These are phyloP conservation scores for Rutilus rutilus DNA, from an alignment of 2,113 vertebrate species.

Conservation along the genomic window DNA sequence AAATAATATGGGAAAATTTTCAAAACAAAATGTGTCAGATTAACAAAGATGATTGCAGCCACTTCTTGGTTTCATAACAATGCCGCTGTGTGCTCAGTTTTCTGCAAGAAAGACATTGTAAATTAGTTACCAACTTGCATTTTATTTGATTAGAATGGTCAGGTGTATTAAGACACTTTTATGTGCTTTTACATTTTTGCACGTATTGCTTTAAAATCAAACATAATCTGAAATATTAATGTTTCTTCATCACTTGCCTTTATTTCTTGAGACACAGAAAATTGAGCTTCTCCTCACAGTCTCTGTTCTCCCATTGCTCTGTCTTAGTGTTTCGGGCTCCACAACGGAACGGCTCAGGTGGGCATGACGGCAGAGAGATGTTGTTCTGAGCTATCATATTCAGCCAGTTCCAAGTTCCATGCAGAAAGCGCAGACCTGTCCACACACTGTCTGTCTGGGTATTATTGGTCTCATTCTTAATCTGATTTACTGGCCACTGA, in stretches of 20 bases:
- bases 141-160: background rate
- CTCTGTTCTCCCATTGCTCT: conserved; percentile 21
- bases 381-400: background rate
- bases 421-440: conserved; percentile 45
- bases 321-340: conserved; percentile 43
- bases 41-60: background rate
- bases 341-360: conserved; percentile 35
- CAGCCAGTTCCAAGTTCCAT: conserved; percentile 39
- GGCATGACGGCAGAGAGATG: conserved; percentile 38
- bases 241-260: background rate
- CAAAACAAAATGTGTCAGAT: background rate
- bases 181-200: background rate
- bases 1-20: background rate
- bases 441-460: conserved; percentile 23
- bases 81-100: background rate
- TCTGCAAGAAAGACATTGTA: background rate
- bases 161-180: background rate
- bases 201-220: background rate
- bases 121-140: background rate
- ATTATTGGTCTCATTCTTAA: background rate
- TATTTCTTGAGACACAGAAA: conserved; percentile 55
- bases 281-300: conserved; percentile 58
- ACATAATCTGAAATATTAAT: background rate
- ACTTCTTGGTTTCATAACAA: background rate
- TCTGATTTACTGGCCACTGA: background rate